These are phyloP conservation scores for Lithobates pipiens DNA, from an alignment of 2,797 vertebrate genomes.

Conservation along the genomic window DNA sequence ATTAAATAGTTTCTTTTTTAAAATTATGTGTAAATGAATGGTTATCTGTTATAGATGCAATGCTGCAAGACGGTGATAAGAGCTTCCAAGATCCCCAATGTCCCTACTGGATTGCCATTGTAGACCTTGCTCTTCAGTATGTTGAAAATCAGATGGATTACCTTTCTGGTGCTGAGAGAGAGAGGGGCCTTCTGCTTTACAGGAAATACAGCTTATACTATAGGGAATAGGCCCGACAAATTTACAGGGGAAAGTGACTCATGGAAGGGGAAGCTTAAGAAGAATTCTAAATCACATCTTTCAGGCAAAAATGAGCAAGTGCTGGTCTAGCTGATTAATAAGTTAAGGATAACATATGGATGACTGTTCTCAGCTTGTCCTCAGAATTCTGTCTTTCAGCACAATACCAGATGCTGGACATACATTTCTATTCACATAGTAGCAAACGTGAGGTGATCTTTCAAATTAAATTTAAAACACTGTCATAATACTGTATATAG, in stretches of 20 bases:
- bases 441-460: constrained; percentile 11
- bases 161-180: constrained; percentile 19
- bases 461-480: constrained; percentile 59
- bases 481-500: constrained; percentile 26
- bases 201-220: constrained; percentile 27
- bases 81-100: neutral
- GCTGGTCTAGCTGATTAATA: constrained; percentile 73
- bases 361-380: constrained; percentile 70
- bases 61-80: neutral
- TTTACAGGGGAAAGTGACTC: constrained; percentile 32
- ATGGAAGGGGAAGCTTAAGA: constrained; percentile 51
- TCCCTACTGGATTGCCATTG: neutral
- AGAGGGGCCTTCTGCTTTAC: constrained; percentile 26
- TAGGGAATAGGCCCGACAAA: constrained; percentile 24
- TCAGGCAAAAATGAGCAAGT: constrained; percentile 61
- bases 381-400: constrained; percentile 62
- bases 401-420: constrained; percentile 72
- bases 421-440: constrained; percentile 27
- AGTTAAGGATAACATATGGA: constrained; percentile 76
- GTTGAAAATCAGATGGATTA: constrained; percentile 24
- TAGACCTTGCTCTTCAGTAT: constrained; percentile 17
- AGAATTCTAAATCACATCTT: constrained; percentile 5
- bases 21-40: neutral
- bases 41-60: neutral
- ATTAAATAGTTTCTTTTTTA: no score